Evolutionary conservation across 2,888 invertebrate genomes (phyloP).

Genomic region (Eugnorisma glareosa): DNA sequence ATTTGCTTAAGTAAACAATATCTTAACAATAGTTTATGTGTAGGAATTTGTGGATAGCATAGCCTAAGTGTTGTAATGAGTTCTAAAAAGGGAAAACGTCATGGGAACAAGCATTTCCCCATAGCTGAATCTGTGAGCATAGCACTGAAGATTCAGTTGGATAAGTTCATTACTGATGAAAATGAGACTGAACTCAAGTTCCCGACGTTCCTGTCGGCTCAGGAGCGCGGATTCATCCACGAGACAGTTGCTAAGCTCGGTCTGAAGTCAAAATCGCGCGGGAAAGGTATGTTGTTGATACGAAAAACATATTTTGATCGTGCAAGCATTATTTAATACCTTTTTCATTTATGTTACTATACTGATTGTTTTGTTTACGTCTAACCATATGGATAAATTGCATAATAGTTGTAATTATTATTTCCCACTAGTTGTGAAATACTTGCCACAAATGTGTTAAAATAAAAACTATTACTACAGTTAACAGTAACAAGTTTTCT

Average conservation of each 20-base stretch:
- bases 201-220: slow-evolving; percentile 94
- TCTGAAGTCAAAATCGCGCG: slow-evolving; percentile 95
- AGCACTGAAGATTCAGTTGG: slow-evolving; percentile 87
- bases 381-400: not conserved
- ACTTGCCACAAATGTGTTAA: not conserved
- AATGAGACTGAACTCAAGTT: slow-evolving; percentile 91
- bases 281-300: slow-evolving; percentile 91
- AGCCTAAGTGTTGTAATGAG: slow-evolving; percentile 75
- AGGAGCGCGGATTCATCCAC: slow-evolving; percentile 95
- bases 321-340: not conserved
- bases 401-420: slow-evolving; percentile 6
- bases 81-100: slow-evolving; percentile 85
- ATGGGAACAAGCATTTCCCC: slow-evolving; percentile 86
- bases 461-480: not conserved
- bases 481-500: not conserved
- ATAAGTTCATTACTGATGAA: slow-evolving; percentile 86
- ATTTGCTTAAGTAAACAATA: slow-evolving; percentile 64
- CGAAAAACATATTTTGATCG: slow-evolving; percentile 35
- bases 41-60: slow-evolving; percentile 37
- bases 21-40: slow-evolving; percentile 27
- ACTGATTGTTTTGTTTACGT: not conserved
- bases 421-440: slow-evolving; percentile 39
- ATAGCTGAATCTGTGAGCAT: slow-evolving; percentile 89
- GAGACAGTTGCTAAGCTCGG: slow-evolving; percentile 92
- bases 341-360: not conserved